Evolutionary conservation across 2,888 invertebrate species (phyloP), one percentile per base, ranked within the genome.

Genomic region (Cetonia aurata): DNA sequence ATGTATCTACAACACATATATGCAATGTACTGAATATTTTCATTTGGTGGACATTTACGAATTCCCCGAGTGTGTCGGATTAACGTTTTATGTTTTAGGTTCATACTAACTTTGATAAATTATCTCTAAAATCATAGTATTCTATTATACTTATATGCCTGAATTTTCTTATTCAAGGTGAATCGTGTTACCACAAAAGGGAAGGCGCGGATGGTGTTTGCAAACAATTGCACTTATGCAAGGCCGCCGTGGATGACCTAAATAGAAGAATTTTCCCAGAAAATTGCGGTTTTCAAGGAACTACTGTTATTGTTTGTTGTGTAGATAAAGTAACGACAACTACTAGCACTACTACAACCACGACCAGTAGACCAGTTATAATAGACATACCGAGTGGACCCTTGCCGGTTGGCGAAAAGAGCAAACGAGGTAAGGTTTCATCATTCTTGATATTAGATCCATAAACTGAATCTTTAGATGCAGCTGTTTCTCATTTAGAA

Each of bases 211-310:
- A 42, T 15, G 57, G 57, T 41, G 19, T 57, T 17, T 57, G 57
- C n/a, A 57, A 42, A 42, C 6, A 10, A 6, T 6, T 57, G 42
- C 15, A 8, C 12, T 8, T 41, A 3, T 57, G 57, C 17, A 37
- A 41, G 4, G 17, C 9, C 17, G 57, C 42, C 42, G 19, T 57
- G 10, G 19, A n/a, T 3, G 57, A 57, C 19, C 10, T 57, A 57
- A 9, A 15, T 9, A 6, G 9, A 15, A 42, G 19, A 10, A 8
- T 42, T 17, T 42, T 19, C 8, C 57, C 57, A 1, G 17, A 57
- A 17, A 42, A 57, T 57, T 57, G 57, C 19, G 57, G 57, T 3
- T 57, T 57, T 41, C 15, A 57, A 42, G 57, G 57, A 12, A 57
- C 19, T 4, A 19, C 10, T 15, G 57, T 19, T 8, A 19, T 57